Percentiles rank a stretch among this genome's conserved stretches.
Conservation (phyloP, 1,140 invertebrate genomes). For the Formica selysi region DNA sequence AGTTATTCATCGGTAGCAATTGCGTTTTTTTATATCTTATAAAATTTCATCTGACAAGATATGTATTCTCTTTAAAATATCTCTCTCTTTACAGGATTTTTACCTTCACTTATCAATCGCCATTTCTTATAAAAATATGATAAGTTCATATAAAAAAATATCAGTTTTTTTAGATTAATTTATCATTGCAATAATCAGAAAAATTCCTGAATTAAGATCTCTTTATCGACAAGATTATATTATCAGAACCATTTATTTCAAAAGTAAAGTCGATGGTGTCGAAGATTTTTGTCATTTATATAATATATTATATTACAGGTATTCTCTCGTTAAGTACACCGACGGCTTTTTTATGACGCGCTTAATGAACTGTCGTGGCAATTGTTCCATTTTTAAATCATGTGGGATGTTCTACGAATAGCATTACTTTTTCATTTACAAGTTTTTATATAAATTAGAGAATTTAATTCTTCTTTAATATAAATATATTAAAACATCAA, state of each 20-base stretch:
- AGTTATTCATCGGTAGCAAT: conserved; percentile 26
- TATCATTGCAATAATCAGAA: background rate
- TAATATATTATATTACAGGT: background rate
- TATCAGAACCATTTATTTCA: background rate
- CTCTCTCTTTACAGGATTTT: conserved; percentile 1
- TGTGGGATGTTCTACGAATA: background rate
- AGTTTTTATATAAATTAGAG: too few relatives aligned
- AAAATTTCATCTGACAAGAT: conserved; percentile 19
- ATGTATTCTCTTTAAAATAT: too few relatives aligned
- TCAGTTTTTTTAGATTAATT: background rate
- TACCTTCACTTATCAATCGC: background rate
- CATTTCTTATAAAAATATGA: background rate
- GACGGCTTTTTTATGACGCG: background rate
- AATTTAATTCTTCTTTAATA: too few relatives aligned
- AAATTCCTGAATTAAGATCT: background rate
- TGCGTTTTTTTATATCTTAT: conserved; percentile 1
- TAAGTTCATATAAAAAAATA: background rate
- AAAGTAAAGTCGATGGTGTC: too few relatives aligned
- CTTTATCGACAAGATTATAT: conserved; percentile 7
- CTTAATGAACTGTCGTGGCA: background rate
- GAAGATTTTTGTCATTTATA: background rate
- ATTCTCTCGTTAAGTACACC: background rate
- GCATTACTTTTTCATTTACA: too few relatives aligned
- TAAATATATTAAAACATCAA: too few relatives aligned
- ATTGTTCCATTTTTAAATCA: background rate